Percentiles rank a stretch among this genome's conserved stretches.
These are phyloP conservation scores for Tortrix viridana DNA, from an alignment of 2,888 invertebrate species.

Conservation along the genomic window DNA sequence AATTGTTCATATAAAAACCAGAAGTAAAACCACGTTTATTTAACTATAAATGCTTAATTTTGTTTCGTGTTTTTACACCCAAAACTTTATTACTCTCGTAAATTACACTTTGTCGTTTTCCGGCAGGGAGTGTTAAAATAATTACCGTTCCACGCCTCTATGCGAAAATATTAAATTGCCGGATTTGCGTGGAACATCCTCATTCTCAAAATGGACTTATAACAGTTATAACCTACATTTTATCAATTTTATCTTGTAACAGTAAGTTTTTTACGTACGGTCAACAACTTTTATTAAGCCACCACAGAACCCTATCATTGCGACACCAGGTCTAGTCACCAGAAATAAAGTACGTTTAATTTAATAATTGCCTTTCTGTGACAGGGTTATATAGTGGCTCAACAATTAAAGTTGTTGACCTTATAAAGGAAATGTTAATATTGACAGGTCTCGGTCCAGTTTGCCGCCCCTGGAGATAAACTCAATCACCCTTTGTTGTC, in stretches of 20 bases:
- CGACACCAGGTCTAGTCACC: too few relatives aligned
- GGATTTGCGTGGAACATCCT: slow-evolving; percentile 21
- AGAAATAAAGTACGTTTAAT: too few relatives aligned
- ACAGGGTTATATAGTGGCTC: too few relatives aligned
- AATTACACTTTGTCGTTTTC: slow-evolving; percentile 22
- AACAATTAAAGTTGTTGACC: too few relatives aligned
- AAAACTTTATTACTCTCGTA: slow-evolving; percentile 22
- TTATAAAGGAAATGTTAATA: slow-evolving; percentile 41
- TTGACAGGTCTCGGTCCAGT: slow-evolving; percentile 54
- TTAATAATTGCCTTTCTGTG: too few relatives aligned
- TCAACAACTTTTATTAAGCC: too few relatives aligned
- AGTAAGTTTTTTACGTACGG: too few relatives aligned
- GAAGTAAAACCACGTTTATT: background rate
- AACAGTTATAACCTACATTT: too few relatives aligned
- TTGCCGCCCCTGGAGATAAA: slow-evolving; percentile 49
- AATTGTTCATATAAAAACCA: background rate
- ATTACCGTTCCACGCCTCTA: slow-evolving; percentile 27
- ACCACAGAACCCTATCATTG: too few relatives aligned
- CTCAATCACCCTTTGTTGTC: slow-evolving; percentile 49
- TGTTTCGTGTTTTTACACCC: slow-evolving; percentile 12
- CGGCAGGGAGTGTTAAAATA: slow-evolving; percentile 32
- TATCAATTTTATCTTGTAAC: too few relatives aligned
- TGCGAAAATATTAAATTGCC: slow-evolving; percentile 22
- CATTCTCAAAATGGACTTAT: too few relatives aligned
- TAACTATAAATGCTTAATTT: slow-evolving; percentile 11